A percentile compares a stretch with the other conserved stretches of the same genome.
These are phyloP conservation scores for Pseudomyrmex concolor DNA, from an alignment of 1,140 invertebrate species.

Conservation along the genomic window DNA sequence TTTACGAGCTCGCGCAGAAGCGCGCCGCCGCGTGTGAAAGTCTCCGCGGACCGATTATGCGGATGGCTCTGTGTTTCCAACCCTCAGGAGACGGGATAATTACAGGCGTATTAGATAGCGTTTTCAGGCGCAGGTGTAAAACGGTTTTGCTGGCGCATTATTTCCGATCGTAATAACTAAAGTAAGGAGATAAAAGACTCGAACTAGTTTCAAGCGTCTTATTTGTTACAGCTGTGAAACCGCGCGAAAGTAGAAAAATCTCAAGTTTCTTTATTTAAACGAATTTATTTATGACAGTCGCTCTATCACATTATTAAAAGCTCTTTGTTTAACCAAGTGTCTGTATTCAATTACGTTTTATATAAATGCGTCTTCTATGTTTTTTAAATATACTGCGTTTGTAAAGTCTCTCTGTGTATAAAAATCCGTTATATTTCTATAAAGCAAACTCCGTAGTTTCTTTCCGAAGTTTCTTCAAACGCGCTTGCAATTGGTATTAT, in stretches of 20 bases:
- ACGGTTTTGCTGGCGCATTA: slow-evolving; percentile 19
- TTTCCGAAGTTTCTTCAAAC: no score
- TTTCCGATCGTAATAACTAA: slow-evolving; percentile 15
- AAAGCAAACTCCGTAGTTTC: neutral
- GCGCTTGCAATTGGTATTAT: neutral
- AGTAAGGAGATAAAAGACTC: neutral
- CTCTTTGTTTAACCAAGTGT: no score
- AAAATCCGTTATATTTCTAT: neutral
- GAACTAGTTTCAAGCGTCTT: neutral
- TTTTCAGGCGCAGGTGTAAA: slow-evolving; percentile 49
- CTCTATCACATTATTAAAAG: no score
- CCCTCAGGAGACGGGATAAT: slow-evolving; percentile 50
- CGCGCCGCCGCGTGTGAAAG: neutral
- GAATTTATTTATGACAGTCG: no score
- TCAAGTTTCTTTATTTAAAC: no score
- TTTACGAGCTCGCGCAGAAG: slow-evolving; percentile 2
- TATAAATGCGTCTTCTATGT: no score
- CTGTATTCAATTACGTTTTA: no score
- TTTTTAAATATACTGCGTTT: no score
- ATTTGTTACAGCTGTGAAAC: neutral
- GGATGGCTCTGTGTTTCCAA: slow-evolving; percentile 32
- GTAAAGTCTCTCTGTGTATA: neutral
- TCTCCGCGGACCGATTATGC: slow-evolving; percentile 44
- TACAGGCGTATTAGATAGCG: slow-evolving; percentile 27
- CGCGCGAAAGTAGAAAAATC: no score